Evolutionary conservation across 1,140 invertebrate species (phyloP).

Genomic region (Lepidurus couesii): DNA sequence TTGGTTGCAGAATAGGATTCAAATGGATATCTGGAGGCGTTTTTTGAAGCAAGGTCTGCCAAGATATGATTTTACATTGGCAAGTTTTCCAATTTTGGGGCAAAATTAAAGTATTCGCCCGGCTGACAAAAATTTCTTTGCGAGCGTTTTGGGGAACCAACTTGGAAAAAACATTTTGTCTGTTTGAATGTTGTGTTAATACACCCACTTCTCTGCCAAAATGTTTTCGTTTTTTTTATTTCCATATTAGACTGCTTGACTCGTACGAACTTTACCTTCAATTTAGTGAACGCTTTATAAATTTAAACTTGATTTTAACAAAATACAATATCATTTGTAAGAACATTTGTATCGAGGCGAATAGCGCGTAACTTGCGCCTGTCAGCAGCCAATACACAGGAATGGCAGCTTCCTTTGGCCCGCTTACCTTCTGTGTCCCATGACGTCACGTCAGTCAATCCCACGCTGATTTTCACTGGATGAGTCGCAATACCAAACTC

Average conservation of each 20-base stretch:
- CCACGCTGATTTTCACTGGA: neutral
- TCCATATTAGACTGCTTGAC: neutral
- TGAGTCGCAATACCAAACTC: neutral
- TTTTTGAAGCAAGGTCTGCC: neutral
- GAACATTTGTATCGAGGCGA: constrained; percentile 49
- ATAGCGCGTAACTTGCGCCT: constrained; percentile 52
- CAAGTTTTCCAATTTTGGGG: neutral
- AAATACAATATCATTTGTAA: neutral
- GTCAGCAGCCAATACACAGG: constrained; percentile 55
- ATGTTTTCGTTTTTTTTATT: neutral
- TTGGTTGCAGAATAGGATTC: too few species aligned
- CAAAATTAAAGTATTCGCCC: constrained; percentile 4
- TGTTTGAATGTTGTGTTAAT: constrained; percentile 12
- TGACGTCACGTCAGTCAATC: neutral
- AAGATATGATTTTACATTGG: neutral
- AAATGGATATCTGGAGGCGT: neutral
- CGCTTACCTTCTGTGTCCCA: constrained; percentile 35
- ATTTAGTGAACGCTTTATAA: neutral
- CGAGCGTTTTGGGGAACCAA: neutral
- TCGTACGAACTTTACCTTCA: neutral
- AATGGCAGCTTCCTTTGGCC: constrained; percentile 55
- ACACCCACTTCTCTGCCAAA: neutral
- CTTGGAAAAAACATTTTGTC: constrained; percentile 11
- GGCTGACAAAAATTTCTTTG: neutral
- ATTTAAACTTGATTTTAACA: neutral